These are phyloP conservation scores for Trialeurodes vaporariorum DNA, from an alignment of 1,140 invertebrate species.

Conservation along the genomic window DNA sequence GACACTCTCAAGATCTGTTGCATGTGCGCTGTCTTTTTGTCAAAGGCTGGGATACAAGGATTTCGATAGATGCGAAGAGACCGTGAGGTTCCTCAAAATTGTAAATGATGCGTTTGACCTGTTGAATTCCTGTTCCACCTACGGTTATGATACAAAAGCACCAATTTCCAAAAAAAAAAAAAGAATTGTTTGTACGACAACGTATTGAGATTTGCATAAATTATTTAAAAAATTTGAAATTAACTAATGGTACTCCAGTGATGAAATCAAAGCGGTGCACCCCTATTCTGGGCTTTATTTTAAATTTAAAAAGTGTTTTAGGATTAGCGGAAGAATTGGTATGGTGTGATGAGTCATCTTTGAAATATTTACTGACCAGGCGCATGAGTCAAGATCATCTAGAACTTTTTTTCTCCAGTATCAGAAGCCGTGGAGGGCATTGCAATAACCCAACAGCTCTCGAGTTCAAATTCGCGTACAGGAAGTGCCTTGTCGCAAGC, in stretches of 20 bases:
- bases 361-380: slow-evolving; percentile 21
- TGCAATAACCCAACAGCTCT: slow-evolving; percentile 21
- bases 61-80: not conserved
- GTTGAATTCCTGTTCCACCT: not conserved
- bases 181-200: too few species aligned
- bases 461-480: slow-evolving; percentile 23
- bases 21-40: not conserved
- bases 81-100: not conserved
- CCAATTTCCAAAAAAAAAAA: too few species aligned
- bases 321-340: not conserved
- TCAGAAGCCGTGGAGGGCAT: slow-evolving; percentile 21
- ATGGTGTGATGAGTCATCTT: not conserved
- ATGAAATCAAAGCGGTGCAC: too few species aligned
- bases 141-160: too few species aligned
- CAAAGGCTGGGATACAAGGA: not conserved
- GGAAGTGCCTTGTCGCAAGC: slow-evolving; percentile 19
- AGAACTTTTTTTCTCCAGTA: slow-evolving; percentile 23
- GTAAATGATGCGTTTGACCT: slow-evolving; percentile 1
- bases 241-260: too few species aligned
- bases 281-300: not conserved
- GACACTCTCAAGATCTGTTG: not conserved
- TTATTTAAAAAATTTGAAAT: too few species aligned
- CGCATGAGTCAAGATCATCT: slow-evolving; percentile 24
- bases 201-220: too few species aligned
- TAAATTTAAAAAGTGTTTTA: not conserved